Base-by-base conservation (phyloP, 2,888 invertebrate species). In the Latrodectus elegans region DNA sequence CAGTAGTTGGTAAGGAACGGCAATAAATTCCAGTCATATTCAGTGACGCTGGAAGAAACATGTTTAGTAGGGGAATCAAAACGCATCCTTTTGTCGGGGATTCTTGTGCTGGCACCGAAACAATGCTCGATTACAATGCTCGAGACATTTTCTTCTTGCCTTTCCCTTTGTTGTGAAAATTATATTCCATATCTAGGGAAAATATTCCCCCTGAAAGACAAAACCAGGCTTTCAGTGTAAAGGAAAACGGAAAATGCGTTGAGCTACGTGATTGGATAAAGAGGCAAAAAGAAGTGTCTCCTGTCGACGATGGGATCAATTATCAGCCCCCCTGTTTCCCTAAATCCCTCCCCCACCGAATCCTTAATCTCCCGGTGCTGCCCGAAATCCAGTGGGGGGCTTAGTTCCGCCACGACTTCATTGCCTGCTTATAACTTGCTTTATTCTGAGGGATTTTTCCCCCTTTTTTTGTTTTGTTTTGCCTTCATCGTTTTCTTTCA, bases 341-440 rank as follows among this genome's bases (percentile, higher is more conserved):
- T 77, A 60, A 86, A 86, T 75, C 55, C 86, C 75, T 80, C 51
- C 26, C 77, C 71, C 67, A 70, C 60, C 71, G 49, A 70, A 75
- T 67, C 81, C 77, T 51, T 77, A 81, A 77, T 73, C 81, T 77
- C 64, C 77, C 64, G 55, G 52, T 26, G 60, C 71, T 76, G 85
- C 80, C 51, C 72, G 64, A 71, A 87, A 87, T 81, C 81, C 86
- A 76, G 55, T 76, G 55, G 72, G 77, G 72, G 86, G 77, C 81
- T 87, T 87, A 87, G 86, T 77, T 87, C 75, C 86, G 72, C 81
- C 73, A 73, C 72, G 72, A 77, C 77, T 87, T 81, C 81, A 81
- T 87, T 87, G 86, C 86, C 81, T 87, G 81, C 86, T 87, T 81
- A 87, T 81, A 81, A 81, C 81, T 51, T 49, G 81, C 77, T 87